phyloP scores from a whole-genome alignment of 2,888 invertebrate genomes.

The Mantis religiosa region DNA sequence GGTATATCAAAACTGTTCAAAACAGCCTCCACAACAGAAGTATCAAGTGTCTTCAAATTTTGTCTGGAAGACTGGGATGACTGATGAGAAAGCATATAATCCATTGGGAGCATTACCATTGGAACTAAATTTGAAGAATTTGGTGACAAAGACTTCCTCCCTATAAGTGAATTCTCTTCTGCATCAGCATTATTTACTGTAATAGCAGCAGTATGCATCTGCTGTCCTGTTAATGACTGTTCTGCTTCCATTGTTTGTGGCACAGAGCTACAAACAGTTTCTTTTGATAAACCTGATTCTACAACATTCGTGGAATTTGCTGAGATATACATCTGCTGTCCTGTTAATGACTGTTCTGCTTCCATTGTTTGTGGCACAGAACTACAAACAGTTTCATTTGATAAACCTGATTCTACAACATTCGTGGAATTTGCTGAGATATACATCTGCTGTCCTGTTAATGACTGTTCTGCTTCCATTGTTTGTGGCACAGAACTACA shows the following conservation, averaged over 20 bases:
- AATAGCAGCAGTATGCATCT: not conserved
- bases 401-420: not conserved
- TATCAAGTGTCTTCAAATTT: slow-evolving; percentile 11
- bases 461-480: not conserved
- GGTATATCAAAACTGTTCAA: slow-evolving; percentile 21
- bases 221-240: not conserved
- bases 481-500: not conserved
- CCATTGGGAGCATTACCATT: slow-evolving; percentile 4
- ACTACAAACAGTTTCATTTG: not conserved
- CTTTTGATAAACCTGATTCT: not conserved
- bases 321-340: not conserved
- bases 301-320: not conserved
- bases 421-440: not conserved
- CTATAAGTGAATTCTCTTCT: not conserved
- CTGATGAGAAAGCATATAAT: not conserved
- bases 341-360: not conserved
- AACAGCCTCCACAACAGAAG: slow-evolving; percentile 19
- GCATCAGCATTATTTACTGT: not conserved
- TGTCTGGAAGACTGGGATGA: not conserved
- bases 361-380: not conserved
- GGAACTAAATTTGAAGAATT: not conserved
- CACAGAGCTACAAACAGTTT: not conserved
- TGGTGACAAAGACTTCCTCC: not conserved
- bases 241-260: not conserved
- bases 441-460: not conserved